phyloP scores from a whole-genome alignment of 2,797 vertebrate species.

The Ispidina lecontei region DNA sequence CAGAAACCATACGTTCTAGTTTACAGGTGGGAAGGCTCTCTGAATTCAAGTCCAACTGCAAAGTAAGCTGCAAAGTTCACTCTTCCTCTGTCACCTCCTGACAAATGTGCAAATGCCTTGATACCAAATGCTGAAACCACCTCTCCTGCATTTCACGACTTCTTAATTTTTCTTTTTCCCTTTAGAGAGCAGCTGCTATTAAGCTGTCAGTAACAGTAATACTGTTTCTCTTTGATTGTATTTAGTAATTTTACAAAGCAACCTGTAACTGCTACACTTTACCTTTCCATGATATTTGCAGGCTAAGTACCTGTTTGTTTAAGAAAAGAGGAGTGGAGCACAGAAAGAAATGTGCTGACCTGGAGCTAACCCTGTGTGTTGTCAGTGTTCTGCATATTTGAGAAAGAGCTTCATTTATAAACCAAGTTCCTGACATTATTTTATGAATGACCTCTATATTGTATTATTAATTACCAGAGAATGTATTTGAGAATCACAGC shows the following conservation, averaged over 20 bases:
- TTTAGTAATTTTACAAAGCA: slow-evolving; percentile 43
- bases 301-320: slow-evolving; percentile 36
- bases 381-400: slow-evolving; percentile 61
- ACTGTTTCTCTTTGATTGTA: slow-evolving; percentile 53
- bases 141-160: slow-evolving; percentile 43
- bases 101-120: slow-evolving; percentile 66
- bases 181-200: slow-evolving; percentile 56
- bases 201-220: slow-evolving; percentile 45
- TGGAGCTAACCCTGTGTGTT: slow-evolving; percentile 40
- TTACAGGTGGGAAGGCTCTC: slow-evolving; percentile 41
- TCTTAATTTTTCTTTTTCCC: slow-evolving; percentile 9
- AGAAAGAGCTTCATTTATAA: slow-evolving; percentile 66
- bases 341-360: slow-evolving; percentile 21
- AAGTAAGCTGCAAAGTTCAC: slow-evolving; percentile 51
- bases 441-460: slow-evolving; percentile 71
- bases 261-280: slow-evolving; percentile 44
- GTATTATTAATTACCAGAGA: slow-evolving; percentile 65
- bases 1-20: slow-evolving; percentile 17
- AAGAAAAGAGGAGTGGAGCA: not conserved
- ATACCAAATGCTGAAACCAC: slow-evolving; percentile 59
- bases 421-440: slow-evolving; percentile 56
- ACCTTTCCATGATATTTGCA: slow-evolving; percentile 31
- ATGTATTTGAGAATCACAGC: slow-evolving; percentile 61
- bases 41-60: slow-evolving; percentile 34
- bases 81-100: slow-evolving; percentile 45